Base-by-base conservation (phyloP, 2,113 vertebrate species). In the Heterocephalus glaber region DNA sequence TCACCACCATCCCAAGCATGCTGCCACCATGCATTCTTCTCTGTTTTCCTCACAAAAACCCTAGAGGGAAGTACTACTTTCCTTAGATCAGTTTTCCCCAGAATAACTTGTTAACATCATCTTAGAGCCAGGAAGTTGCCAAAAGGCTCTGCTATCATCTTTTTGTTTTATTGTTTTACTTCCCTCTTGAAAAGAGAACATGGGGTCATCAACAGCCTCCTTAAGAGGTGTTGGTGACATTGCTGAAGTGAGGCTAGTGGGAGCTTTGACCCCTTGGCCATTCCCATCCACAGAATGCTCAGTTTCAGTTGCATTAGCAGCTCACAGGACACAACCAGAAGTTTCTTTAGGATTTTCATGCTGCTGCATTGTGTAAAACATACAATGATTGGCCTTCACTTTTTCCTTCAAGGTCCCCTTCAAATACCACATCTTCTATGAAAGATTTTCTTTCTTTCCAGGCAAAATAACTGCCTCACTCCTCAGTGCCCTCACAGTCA, bases 361-460 rank as follows among this genome's bases (percentile, higher is more conserved):
- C 82, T 79, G 41, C 26, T 74, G 63, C n/a, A 4, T 85, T 80
- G 44, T 47, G 86, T 58, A 60, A 91, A 70, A 91, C 65, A 60
- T 79, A 24, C 24, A 80, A 54, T n/a, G 26, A 61, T 1, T 60
- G 38, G 26, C 63, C 79, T 86, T 14, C 41, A 60, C 41, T 3
- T 95, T 92, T 89, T 79, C 85, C 49, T 88, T 56, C 13, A 54
- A 94, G 41, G 22, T 26, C 30, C 14, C 76, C 76, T 86, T 81
- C 54, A 92, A 79, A 93, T 84, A 30, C 80, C 33, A 76, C 52
- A 5, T 61, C 41, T 74, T 72, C n/a, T 85, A 16, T 20, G 49
- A 95, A 61, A 94, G 47, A 35, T 86, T 86, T 94, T 33, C 44
- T 72, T 87, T 96, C 77, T 65, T 95, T 92, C 44, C 54, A 66